A percentile compares a stretch with the other conserved stretches of the same genome.
Conservation (phyloP, 2,888 invertebrate species). For the Callyntrura sp. region DNA sequence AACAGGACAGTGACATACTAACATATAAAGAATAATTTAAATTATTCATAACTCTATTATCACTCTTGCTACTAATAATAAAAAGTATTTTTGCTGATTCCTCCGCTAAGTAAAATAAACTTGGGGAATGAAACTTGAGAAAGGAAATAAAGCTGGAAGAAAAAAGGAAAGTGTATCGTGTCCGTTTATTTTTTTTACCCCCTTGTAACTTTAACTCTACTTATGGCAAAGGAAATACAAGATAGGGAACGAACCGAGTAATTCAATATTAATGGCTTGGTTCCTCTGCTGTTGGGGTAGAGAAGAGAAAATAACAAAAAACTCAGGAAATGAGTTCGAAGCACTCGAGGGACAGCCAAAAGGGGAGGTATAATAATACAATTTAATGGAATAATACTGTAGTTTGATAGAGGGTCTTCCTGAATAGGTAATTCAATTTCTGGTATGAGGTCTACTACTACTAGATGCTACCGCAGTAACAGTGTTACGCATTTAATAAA, state of each 20-base stretch:
- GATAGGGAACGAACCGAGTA: background rate
- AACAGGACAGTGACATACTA: too few species aligned
- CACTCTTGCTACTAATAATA: background rate
- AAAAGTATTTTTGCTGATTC: background rate
- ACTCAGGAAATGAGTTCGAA: conserved; percentile 6
- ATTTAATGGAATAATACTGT: background rate
- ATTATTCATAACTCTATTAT: background rate
- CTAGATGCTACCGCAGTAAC: too few species aligned
- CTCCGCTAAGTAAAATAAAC: background rate
- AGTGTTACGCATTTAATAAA: too few species aligned
- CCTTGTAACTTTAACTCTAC: too few species aligned
- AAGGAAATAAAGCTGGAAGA: background rate
- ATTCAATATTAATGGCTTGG: conserved; percentile 11
- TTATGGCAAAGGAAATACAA: background rate
- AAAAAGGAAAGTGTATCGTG: too few species aligned
- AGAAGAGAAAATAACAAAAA: too few species aligned
- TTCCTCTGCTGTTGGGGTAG: background rate
- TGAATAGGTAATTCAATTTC: too few species aligned
- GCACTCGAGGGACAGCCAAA: background rate
- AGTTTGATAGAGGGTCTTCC: background rate
- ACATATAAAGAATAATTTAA: too few species aligned
- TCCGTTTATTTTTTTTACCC: too few species aligned
- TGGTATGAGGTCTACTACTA: too few species aligned
- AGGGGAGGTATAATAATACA: background rate
- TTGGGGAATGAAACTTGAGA: background rate